Conservation (phyloP, 2,797 vertebrate genomes). For the Takifugu ocellatus region DNA sequence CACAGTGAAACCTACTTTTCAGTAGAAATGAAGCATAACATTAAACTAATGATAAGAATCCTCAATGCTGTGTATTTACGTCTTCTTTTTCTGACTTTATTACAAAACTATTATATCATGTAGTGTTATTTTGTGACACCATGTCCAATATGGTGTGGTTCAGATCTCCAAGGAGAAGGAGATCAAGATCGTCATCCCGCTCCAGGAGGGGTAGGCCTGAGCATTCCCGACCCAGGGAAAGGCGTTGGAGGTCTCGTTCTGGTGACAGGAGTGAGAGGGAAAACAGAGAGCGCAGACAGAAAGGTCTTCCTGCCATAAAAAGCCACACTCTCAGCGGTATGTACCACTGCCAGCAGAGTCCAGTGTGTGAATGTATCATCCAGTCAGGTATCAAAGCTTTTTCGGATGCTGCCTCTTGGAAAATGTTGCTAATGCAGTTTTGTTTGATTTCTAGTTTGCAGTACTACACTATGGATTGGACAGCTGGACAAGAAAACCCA, state of each 20-base stretch:
- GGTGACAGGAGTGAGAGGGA: conserved; percentile 86
- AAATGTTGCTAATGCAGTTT: background rate
- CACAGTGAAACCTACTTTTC: too few relatives aligned
- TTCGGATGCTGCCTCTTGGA: too few relatives aligned
- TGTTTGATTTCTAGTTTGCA: conserved; percentile 82
- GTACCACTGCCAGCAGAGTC: conserved; percentile 14
- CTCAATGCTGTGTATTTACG: too few relatives aligned
- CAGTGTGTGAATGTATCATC: background rate
- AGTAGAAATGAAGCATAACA: too few relatives aligned
- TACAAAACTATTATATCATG: background rate
- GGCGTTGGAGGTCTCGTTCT: conserved; percentile 80
- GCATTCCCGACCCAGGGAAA: conserved; percentile 85
- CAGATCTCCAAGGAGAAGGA: conserved; percentile 90
- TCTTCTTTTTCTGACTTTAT: too few relatives aligned
- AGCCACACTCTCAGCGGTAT: conserved; percentile 88
- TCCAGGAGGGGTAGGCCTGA: conserved; percentile 83
- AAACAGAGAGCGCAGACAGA: conserved; percentile 84
- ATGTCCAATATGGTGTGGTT: conserved; percentile 10
- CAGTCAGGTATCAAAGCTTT: background rate
- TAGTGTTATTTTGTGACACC: background rate
- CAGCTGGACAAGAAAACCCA: conserved; percentile 97
- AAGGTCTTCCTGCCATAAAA: conserved; percentile 88
- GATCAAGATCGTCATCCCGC: conserved; percentile 85
- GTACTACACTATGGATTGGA: conserved; percentile 96
- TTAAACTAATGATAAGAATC: too few relatives aligned